Evolutionary conservation across 2,113 vertebrate genomes (phyloP).

Genomic region (Vireo altiloquus): DNA sequence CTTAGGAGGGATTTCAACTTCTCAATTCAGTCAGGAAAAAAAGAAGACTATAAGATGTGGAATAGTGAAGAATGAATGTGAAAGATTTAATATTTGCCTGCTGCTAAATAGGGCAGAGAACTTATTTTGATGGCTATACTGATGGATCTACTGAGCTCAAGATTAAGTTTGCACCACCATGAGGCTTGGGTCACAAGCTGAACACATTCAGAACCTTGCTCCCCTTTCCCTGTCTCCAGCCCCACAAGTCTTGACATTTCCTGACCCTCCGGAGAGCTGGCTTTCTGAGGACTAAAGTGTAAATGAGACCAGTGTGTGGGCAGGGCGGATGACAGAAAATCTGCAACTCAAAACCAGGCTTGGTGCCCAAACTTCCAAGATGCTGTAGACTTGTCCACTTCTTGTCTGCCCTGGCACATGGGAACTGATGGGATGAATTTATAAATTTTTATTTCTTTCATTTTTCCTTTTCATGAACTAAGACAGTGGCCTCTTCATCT

Average conservation of each 20-base stretch:
- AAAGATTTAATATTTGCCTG: background rate
- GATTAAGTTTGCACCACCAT: background rate
- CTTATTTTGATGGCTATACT: background rate
- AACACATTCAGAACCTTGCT: background rate
- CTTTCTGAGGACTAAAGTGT: background rate
- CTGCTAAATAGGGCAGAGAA: background rate
- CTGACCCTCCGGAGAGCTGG: background rate
- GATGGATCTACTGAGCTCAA: background rate
- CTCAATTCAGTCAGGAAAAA: background rate
- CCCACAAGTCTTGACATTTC: background rate
- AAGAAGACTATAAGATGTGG: background rate
- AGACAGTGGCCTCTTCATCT: background rate
- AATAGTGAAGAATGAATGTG: background rate
- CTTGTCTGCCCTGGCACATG: background rate
- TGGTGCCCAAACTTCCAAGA: background rate
- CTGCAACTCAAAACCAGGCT: background rate
- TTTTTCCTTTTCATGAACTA: background rate
- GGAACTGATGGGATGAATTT: background rate
- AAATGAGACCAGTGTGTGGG: background rate
- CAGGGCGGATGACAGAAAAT: background rate
- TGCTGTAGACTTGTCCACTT: background rate
- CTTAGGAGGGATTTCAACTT: background rate
- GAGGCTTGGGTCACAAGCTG: background rate
- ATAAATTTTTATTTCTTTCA: background rate
- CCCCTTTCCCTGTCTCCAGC: background rate